These are phyloP conservation scores for Zygogramma bicolorata DNA, from an alignment of 2,888 invertebrate species.

Conservation along the genomic window DNA sequence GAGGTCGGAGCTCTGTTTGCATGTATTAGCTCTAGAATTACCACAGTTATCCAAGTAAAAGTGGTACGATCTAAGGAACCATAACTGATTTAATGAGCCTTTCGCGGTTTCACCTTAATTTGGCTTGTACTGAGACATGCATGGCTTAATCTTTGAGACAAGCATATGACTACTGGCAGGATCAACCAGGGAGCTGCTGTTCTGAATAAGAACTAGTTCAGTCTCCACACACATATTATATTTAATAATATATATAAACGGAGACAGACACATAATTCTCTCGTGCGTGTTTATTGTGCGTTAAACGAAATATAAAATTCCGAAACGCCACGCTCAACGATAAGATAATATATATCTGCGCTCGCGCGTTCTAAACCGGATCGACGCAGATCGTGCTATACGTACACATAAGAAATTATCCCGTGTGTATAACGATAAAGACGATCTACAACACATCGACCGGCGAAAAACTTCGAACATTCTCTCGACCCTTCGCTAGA, in stretches of 20 bases:
- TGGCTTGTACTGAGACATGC: slow-evolving; percentile 75
- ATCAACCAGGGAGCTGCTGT: slow-evolving; percentile 67
- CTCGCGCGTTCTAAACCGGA: neutral
- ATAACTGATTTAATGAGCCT: slow-evolving; percentile 61
- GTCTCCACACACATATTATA: neutral
- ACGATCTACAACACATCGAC: neutral
- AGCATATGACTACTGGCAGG: slow-evolving; percentile 75
- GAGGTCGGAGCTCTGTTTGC: slow-evolving; percentile 53
- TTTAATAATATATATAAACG: neutral
- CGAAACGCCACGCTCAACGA: slow-evolving; percentile 10
- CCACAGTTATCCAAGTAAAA: slow-evolving; percentile 67
- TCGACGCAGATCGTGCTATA: neutral
- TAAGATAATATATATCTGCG: neutral
- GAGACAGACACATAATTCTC: neutral
- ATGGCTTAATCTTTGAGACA: slow-evolving; percentile 68
- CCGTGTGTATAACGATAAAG: neutral
- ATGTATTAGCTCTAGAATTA: slow-evolving; percentile 72
- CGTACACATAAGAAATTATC: neutral
- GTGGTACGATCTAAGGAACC: slow-evolving; percentile 69
- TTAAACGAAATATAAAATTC: neutral
- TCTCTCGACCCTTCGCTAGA: slow-evolving; percentile 28
- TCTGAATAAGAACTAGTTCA: neutral
- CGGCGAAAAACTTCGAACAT: neutral
- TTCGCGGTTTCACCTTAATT: slow-evolving; percentile 68
- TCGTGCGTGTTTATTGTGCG: neutral